A percentile compares a stretch with the other conserved stretches of the same genome.
phyloP scores from a whole-genome alignment of 2,888 invertebrate species.

The Sepioteuthis lessoniana region DNA sequence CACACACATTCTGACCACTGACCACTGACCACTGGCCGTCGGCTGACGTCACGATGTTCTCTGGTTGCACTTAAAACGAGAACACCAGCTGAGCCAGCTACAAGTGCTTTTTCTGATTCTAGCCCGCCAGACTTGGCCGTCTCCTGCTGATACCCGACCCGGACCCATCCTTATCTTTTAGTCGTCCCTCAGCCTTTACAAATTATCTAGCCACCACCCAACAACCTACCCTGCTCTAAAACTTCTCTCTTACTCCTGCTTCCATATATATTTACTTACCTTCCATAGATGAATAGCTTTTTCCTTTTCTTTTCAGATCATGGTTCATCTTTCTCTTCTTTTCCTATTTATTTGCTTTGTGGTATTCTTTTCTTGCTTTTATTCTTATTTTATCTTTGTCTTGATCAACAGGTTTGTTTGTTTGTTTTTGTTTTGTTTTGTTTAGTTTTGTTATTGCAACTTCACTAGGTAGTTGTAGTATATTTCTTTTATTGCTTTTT shows the following conservation, averaged over 20 bases:
- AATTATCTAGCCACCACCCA: not conserved
- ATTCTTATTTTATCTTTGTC: not conserved
- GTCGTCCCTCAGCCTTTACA: not conserved
- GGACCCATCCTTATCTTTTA: not conserved
- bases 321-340: no score
- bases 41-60: not conserved
- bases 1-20: not conserved
- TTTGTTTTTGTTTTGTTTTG: no score
- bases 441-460: no score
- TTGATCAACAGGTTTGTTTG: no score
- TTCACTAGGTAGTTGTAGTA: no score
- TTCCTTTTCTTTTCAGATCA: no score
- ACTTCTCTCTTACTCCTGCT: not conserved
- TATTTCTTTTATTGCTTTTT: no score
- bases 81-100: constrained; percentile 23
- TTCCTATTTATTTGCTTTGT: no score
- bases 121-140: not conserved
- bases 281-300: no score
- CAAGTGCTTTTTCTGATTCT: not conserved
- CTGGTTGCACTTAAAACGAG: constrained; percentile 18
- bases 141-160: constrained; percentile 10
- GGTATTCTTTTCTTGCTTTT: no score
- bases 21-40: constrained; percentile 1
- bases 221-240: not conserved
- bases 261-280: no score